Evolutionary conservation across 2,797 vertebrate genomes (phyloP).

Genomic region (Chaunax sp.): DNA sequence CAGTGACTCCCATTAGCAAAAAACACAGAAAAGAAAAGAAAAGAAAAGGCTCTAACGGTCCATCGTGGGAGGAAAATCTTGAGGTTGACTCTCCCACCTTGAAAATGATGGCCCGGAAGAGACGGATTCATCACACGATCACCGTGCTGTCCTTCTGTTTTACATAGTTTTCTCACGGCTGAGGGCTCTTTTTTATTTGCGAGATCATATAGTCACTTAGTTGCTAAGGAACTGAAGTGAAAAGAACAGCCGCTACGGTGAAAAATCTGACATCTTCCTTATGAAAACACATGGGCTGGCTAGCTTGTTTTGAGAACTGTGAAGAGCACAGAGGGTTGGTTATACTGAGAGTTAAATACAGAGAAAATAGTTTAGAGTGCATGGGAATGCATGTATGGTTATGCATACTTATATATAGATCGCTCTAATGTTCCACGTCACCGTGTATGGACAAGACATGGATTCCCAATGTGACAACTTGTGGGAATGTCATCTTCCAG

Average conservation of each 20-base stretch:
- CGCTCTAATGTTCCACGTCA: constrained; percentile 4
- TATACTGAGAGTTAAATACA: background rate
- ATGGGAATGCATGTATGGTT: constrained; percentile 16
- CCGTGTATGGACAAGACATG: background rate
- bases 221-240: constrained; percentile 62
- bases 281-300: constrained; percentile 11
- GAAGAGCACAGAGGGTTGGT: background rate
- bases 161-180: constrained; percentile 13
- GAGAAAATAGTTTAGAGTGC: background rate
- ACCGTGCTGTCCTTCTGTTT: constrained; percentile 18
- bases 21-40: background rate
- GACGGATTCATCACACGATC: constrained; percentile 21
- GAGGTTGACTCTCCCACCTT: constrained; percentile 17
- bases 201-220: constrained; percentile 19
- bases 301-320: background rate
- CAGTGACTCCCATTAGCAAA: constrained; percentile 9
- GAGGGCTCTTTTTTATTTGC: constrained; percentile 7
- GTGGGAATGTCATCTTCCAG: constrained; percentile 8
- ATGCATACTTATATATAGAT: background rate
- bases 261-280: constrained; percentile 22
- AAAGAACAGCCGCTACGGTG: constrained; percentile 22
- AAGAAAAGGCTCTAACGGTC: background rate
- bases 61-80: background rate
- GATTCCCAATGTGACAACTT: constrained; percentile 2
- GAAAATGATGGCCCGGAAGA: background rate